These are phyloP conservation scores for Drosophila suboccidentalis DNA, from an alignment of 2,888 invertebrate species.

Conservation along the genomic window DNA sequence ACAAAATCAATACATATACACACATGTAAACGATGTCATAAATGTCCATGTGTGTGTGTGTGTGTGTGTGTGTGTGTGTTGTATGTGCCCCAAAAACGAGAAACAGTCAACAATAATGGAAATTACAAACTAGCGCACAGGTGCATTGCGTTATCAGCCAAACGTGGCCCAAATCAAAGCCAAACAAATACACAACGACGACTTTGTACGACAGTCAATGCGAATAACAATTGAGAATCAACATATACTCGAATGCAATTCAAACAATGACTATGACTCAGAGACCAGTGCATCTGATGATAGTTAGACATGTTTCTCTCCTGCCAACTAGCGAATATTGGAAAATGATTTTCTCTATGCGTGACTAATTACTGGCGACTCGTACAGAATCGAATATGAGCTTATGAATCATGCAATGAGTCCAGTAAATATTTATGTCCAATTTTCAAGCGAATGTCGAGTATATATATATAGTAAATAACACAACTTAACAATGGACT, in stretches of 20 bases:
- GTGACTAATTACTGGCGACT: slow-evolving; percentile 48
- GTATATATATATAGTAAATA: not conserved
- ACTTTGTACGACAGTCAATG: slow-evolving; percentile 14
- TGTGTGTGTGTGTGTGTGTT: slow-evolving; percentile 16
- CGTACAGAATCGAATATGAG: slow-evolving; percentile 26
- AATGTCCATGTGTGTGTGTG: slow-evolving; percentile 6
- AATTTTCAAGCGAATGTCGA: slow-evolving; percentile 8
- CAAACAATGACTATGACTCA: slow-evolving; percentile 33
- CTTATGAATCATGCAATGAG: slow-evolving; percentile 40
- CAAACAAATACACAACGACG: slow-evolving; percentile 36
- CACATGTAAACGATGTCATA: slow-evolving; percentile 6
- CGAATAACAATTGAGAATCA: slow-evolving; percentile 31
- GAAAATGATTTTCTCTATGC: slow-evolving; percentile 25
- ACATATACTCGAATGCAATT: slow-evolving; percentile 5
- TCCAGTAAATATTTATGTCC: not conserved
- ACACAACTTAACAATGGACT: not conserved
- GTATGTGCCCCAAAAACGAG: slow-evolving; percentile 50
- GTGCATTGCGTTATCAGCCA: slow-evolving; percentile 58
- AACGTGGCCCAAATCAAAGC: slow-evolving; percentile 73
- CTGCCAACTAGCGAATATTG: not conserved
- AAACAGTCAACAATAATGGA: slow-evolving; percentile 50
- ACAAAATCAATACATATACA: slow-evolving; percentile 51
- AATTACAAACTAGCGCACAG: slow-evolving; percentile 58
- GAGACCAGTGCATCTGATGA: slow-evolving; percentile 2
- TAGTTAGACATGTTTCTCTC: not conserved